Evolutionary conservation across 2,888 invertebrate genomes (phyloP).

Genomic region (Margaritifera margaritifera): DNA sequence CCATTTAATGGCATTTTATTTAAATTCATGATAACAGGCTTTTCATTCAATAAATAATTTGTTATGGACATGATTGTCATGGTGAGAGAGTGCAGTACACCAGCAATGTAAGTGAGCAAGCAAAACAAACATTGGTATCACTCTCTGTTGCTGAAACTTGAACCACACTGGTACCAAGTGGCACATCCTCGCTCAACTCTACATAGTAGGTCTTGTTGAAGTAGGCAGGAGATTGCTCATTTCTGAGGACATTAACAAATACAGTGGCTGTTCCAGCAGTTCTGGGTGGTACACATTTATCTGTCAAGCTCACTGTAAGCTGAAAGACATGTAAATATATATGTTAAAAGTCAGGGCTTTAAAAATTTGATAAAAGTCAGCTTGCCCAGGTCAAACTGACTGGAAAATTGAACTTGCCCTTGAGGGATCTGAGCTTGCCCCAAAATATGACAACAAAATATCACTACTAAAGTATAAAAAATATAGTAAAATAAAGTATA

Average conservation of each 20-base stretch:
- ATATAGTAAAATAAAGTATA: too few relatives aligned
- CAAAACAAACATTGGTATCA: slow-evolving; percentile 43
- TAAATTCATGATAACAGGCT: too few relatives aligned
- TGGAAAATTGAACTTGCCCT: too few relatives aligned
- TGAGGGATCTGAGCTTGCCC: too few relatives aligned
- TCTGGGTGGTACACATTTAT: slow-evolving; percentile 34
- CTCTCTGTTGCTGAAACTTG: slow-evolving; percentile 45
- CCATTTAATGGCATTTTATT: too few relatives aligned
- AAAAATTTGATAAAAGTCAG: too few relatives aligned
- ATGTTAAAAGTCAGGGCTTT: slow-evolving; percentile 6
- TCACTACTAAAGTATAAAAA: too few relatives aligned
- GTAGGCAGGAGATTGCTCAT: slow-evolving; percentile 44
- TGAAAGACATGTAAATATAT: slow-evolving; percentile 20
- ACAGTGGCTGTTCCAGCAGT: slow-evolving; percentile 12
- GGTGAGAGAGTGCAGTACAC: too few relatives aligned
- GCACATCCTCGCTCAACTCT: slow-evolving; percentile 31
- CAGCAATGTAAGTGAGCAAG: background rate
- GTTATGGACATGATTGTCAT: too few relatives aligned
- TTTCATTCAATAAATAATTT: too few relatives aligned
- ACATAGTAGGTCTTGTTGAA: slow-evolving; percentile 23
- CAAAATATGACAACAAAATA: too few relatives aligned
- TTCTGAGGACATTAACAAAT: slow-evolving; percentile 50
- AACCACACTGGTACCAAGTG: slow-evolving; percentile 23
- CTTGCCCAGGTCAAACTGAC: too few relatives aligned
- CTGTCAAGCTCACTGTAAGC: slow-evolving; percentile 43